These are phyloP conservation scores for Caenorhabditis sp. DNA, from an alignment of 2,888 invertebrate species.

Conservation along the genomic window DNA sequence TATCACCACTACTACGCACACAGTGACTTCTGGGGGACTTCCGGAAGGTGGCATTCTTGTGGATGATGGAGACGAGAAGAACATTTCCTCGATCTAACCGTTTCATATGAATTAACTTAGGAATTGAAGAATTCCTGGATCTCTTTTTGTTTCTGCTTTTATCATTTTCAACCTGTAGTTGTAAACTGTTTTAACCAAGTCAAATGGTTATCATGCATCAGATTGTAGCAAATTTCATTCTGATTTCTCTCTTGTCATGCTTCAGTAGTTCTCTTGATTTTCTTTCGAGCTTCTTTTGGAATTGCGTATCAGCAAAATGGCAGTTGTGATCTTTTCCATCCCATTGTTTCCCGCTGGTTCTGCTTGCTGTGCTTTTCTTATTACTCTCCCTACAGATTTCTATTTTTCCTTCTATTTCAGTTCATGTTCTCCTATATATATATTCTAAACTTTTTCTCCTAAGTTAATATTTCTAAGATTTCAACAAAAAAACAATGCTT, in stretches of 20 bases:
- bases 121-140: conserved; percentile 10
- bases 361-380: conserved; percentile 38
- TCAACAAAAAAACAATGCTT: conserved; percentile 26
- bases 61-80: conserved; percentile 59
- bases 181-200: conserved; percentile 25
- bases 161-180: conserved; percentile 11
- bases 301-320: conserved; percentile 53
- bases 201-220: conserved; percentile 47
- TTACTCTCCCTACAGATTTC: background rate
- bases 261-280: conserved; percentile 22
- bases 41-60: conserved; percentile 58
- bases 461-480: conserved; percentile 31
- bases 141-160: conserved; percentile 12
- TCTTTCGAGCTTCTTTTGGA: conserved; percentile 43
- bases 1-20: conserved; percentile 38
- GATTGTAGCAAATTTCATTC: conserved; percentile 23
- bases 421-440: too few species aligned
- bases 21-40: conserved; percentile 31
- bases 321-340: conserved; percentile 44
- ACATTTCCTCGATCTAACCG: conserved; percentile 51
- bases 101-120: conserved; percentile 26
- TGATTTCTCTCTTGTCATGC: background rate
- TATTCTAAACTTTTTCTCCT: too few species aligned
- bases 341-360: conserved; percentile 37
- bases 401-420: conserved; percentile 7